Base-by-base conservation (phyloP, 1,140 invertebrate species). In the Achatina immaculata region DNA sequence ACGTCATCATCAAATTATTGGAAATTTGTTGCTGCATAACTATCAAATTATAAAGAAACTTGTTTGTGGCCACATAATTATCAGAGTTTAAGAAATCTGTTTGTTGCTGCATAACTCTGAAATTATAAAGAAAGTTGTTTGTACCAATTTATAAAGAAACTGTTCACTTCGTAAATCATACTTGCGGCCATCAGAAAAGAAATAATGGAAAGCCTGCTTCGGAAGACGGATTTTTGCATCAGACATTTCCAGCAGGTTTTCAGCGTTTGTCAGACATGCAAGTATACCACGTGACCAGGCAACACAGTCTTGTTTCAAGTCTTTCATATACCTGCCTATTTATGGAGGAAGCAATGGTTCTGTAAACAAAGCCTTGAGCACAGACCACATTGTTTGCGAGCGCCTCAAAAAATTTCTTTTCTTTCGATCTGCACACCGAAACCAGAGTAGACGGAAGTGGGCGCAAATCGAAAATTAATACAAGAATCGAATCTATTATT, bases 401-500 rank as follows among this genome's bases (percentile, higher is more conserved):
- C 1, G 16, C 21, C 6, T 14, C 58, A 31, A 31, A 31, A 1
- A 31, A 31, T 62, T 62, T 62, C 1, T 62, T n/a, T n/a, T 62
- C 6, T 55, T 7, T 55, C 16, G 31, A 9, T 31, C 3, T 62
- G 58, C n/a, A 62, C 58, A 62, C n/a, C 58, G n/a, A 62, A 14
- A 4, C 58, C 58, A 62, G 58, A 31, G n/a, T 62, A 28, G 58
- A 31, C 58, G 28, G 58, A 62, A 62, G 58, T 62, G 58, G 58
- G 58, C 16, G 58, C 58, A 62, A 62, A 31, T 62, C 2, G 28
- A 62, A 62, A 62, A 31, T 28, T 62, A 62, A 62, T 31, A 28
- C 31, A 62, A 62, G n/a, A 62, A 31, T 31, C n/a, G 58, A 31
- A 62, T 62, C n/a, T 62, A 62, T 62, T 31, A 31, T 31, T 31